phyloP scores from a whole-genome alignment of 2,113 vertebrate species.

The Dromiciops gliroides region DNA sequence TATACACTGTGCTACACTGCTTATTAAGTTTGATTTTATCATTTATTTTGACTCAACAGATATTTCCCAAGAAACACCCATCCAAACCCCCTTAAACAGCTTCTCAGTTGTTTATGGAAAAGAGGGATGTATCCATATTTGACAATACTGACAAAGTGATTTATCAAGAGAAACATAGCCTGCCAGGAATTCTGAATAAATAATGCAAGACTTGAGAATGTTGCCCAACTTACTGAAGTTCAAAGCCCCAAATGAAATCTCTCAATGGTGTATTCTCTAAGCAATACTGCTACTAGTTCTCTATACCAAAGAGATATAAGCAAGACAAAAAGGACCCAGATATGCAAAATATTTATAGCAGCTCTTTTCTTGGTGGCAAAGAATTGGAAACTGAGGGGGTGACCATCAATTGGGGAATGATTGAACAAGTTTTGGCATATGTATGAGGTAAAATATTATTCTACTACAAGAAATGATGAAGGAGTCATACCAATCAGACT shows the following conservation, averaged over 20 bases:
- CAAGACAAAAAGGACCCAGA: not conserved
- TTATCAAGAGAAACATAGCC: conserved; percentile 17
- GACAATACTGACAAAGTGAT: not conserved
- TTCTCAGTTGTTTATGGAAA: not conserved
- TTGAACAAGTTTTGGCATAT: not conserved
- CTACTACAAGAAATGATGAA: not conserved
- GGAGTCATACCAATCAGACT: no score
- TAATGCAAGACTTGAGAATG: conserved; percentile 27
- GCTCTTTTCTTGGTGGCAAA: not conserved
- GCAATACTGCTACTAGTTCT: not conserved
- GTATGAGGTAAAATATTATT: not conserved
- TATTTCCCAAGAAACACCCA: not conserved
- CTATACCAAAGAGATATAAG: not conserved
- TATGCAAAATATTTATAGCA: not conserved
- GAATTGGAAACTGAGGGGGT: not conserved
- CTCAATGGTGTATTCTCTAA: not conserved
- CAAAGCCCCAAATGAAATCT: conserved; percentile 39
- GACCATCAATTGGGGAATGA: not conserved
- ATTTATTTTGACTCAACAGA: not conserved
- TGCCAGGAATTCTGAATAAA: conserved; percentile 41
- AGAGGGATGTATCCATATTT: not conserved
- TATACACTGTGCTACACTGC: not conserved
- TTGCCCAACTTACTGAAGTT: conserved; percentile 55
- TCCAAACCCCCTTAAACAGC: not conserved
- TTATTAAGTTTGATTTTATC: not conserved